Evolutionary conservation across 2,113 vertebrate species (phyloP), one percentile per base, ranked within the genome.

Genomic region (Orientallactaga bullata): DNA sequence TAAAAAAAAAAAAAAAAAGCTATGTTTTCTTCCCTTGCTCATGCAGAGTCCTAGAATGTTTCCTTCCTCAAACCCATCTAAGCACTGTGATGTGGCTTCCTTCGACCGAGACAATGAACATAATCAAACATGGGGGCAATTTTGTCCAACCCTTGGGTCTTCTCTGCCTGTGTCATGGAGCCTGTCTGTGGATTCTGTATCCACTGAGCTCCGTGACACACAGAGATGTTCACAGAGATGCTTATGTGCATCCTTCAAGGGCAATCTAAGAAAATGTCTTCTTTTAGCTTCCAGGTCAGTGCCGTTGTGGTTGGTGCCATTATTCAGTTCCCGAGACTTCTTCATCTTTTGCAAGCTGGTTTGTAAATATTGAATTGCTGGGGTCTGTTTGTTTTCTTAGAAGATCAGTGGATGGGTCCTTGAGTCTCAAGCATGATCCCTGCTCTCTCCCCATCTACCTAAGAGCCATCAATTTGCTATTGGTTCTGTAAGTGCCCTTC

Each of bases 231-330:
- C 7, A 30, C 65, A 84, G 26, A 94, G 30, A 78, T 18, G 30
- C 74, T 68, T 65, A 85, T 81, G 72, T 51, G 55, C 81, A 87
- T 86, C 35, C 81, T 89, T 68, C 47, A 37, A 74, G 60, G 69
- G 47, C 69, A 88, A 51, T 58, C 55, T 82, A 61, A 94, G 72
- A 47, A 93, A 96, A 91, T 39, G 6, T 20, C 60, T 95, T 76
- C 55, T 87, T 93, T 87, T 55, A 77, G 32, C 81, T 85, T 37
- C 69, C 42, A 81, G 47, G 10, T 90, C 26, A 82, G 55, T 13
- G 12, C 55, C 55, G 12, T 55, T 55, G 12, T 69, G 63, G 17
- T 68, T 10, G 30, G 71, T 72, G n/a, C 55, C 69, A 55, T 79
- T 92, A 24, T 86, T 58, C 51, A 13, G 8, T 18, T 79, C 95